phyloP scores from a whole-genome alignment of 2,797 vertebrate species.

The Parotocinclus haroldoi region DNA sequence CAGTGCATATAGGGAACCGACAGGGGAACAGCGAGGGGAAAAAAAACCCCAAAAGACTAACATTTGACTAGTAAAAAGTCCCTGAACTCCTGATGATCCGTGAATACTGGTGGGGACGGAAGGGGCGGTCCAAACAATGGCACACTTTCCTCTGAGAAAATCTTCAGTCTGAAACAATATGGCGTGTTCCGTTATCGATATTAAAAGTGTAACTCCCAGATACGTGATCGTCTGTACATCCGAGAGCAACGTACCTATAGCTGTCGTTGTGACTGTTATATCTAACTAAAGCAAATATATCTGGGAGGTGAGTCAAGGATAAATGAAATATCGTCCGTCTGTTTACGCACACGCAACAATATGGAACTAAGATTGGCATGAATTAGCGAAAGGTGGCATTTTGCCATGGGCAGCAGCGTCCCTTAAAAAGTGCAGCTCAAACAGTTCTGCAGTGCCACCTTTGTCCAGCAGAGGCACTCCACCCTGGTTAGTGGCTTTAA shows the following conservation, averaged over 20 bases:
- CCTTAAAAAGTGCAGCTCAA: no score
- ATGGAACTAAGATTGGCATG: no score
- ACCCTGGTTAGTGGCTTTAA: no score
- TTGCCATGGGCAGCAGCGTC: no score
- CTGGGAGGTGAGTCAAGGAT: constrained; percentile 69
- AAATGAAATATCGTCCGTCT: no score
- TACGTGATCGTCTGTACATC: neutral
- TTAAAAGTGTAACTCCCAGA: no score
- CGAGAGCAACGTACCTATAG: constrained; percentile 79
- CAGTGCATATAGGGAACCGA: neutral
- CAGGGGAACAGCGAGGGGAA: no score
- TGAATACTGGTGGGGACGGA: constrained; percentile 93
- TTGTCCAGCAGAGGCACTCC: no score
- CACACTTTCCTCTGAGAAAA: constrained; percentile 98
- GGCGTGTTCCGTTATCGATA: no score
- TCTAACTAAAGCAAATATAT: constrained; percentile 99
- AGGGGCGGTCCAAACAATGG: constrained; percentile 96
- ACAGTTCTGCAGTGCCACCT: no score
- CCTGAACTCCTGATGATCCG: constrained; percentile 99
- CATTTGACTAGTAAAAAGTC: constrained; percentile 98
- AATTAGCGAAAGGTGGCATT: no score
- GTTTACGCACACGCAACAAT: no score
- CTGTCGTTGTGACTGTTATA: constrained; percentile 92
- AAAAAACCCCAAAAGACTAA: constrained; percentile 57
- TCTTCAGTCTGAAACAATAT: constrained; percentile 82